phyloP scores from a whole-genome alignment of 2,888 invertebrate species.

The Cryptophagus acutangulus region DNA sequence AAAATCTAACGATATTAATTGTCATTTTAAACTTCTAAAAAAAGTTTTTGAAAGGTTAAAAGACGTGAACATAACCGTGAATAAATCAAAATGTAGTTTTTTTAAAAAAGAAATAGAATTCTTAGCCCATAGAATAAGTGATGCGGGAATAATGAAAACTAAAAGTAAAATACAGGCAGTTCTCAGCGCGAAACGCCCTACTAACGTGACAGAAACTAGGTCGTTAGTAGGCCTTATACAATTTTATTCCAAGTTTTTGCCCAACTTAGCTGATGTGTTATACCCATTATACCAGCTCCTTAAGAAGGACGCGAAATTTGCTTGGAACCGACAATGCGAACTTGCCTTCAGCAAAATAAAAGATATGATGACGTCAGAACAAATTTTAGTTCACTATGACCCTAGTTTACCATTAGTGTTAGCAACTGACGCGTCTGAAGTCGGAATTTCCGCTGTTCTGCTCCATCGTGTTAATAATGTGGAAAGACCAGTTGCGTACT shows the following conservation, averaged over 20 bases:
- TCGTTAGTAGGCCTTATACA: conserved; percentile 17
- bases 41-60: conserved; percentile 25
- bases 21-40: too few relatives aligned
- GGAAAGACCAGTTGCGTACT: conserved; percentile 18
- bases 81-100: conserved; percentile 35
- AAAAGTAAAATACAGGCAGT: conserved; percentile 16
- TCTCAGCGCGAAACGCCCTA: conserved; percentile 12
- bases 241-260: conserved; percentile 19
- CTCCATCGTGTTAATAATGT: conserved; percentile 13
- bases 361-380: background rate
- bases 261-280: conserved; percentile 6
- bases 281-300: conserved; percentile 3
- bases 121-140: conserved; percentile 28
- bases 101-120: conserved; percentile 33
- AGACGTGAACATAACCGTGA: conserved; percentile 30
- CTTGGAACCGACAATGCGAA: conserved; percentile 9
- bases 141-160: conserved; percentile 16
- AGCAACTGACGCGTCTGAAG: conserved; percentile 3
- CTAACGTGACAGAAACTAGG: conserved; percentile 14
- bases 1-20: too few relatives aligned
- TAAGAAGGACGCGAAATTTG: conserved; percentile 1
- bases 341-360: conserved; percentile 5
- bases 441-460: conserved; percentile 10
- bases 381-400: conserved; percentile 3
- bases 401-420: background rate